Conservation (phyloP, 2,888 invertebrate species). For the Sinelater perroti region DNA sequence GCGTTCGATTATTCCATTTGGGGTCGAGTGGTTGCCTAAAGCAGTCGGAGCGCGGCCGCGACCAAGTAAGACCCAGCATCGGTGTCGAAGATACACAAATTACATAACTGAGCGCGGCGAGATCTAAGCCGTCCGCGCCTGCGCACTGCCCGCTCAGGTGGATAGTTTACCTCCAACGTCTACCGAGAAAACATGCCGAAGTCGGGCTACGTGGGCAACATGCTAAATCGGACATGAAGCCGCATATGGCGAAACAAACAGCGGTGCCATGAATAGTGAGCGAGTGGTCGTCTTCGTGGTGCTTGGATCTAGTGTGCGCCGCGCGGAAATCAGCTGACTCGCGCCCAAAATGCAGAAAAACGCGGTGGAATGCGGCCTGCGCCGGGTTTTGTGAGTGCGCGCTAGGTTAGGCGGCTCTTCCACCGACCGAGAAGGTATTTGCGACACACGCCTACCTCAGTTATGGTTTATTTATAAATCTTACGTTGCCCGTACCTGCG, state of each 20-base stretch:
- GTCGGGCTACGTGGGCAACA: constrained; percentile 49
- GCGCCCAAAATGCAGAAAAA: constrained; percentile 37
- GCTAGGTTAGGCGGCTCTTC: constrained; percentile 40
- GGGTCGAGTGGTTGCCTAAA: constrained; percentile 7
- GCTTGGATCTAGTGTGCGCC: constrained; percentile 39
- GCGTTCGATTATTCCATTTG: no score
- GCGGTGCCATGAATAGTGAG: constrained; percentile 46
- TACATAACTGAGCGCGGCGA: constrained; percentile 32
- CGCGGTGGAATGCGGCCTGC: constrained; percentile 40
- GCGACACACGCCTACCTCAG: constrained; percentile 33
- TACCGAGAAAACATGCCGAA: constrained; percentile 47
- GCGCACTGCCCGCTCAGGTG: constrained; percentile 47
- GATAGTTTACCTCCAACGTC: constrained; percentile 47
- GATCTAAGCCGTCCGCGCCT: constrained; percentile 42
- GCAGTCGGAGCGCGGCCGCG: not conserved
- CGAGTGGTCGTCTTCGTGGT: constrained; percentile 40
- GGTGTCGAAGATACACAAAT: constrained; percentile 28
- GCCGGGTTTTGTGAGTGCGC: constrained; percentile 39
- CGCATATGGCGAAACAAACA: constrained; percentile 52
- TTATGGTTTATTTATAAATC: constrained; percentile 35
- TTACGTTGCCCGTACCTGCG: constrained; percentile 34
- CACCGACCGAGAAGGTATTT: constrained; percentile 31
- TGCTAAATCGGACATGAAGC: constrained; percentile 37
- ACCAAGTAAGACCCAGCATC: not conserved
- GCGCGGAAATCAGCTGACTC: constrained; percentile 40